A percentile compares a stretch with the other conserved stretches of the same genome.
Evolutionary conservation across 2,888 invertebrate species (phyloP).

Genomic region (Calliopum simillimum): DNA sequence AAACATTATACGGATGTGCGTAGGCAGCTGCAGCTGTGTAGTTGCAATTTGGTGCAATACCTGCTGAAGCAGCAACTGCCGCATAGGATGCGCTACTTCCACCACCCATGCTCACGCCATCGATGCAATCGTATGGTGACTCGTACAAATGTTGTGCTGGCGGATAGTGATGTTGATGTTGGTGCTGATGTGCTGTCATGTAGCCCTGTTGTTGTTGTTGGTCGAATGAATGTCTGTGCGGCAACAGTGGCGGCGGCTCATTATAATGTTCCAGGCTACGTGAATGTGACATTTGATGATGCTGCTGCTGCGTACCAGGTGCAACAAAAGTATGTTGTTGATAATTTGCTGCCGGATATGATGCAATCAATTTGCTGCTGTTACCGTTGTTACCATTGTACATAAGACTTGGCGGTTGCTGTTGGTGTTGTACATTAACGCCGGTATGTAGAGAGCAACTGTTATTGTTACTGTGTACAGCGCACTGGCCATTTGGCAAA

Average conservation of each 20-base stretch:
- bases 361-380: constrained; percentile 42
- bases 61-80: constrained; percentile 40
- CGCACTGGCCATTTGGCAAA: constrained; percentile 37
- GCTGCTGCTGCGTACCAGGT: constrained; percentile 42
- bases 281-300: constrained; percentile 62
- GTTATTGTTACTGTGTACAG: constrained; percentile 38
- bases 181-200: constrained; percentile 45
- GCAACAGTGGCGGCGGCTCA: constrained; percentile 55
- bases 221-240: constrained; percentile 67
- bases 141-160: constrained; percentile 60
- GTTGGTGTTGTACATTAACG: constrained; percentile 23
- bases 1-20: constrained; percentile 63
- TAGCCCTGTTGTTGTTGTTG: constrained; percentile 60
- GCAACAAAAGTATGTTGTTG: constrained; percentile 45
- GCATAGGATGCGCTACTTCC: constrained; percentile 58
- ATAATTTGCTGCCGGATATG: constrained; percentile 47
- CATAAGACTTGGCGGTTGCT: constrained; percentile 47
- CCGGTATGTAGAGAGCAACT: constrained; percentile 34
- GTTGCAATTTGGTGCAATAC: constrained; percentile 38
- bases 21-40: constrained; percentile 44
- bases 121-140: constrained; percentile 63
- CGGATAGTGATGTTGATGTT: constrained; percentile 45
- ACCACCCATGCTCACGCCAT: constrained; percentile 57
- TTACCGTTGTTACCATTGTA: constrained; percentile 41
- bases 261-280: constrained; percentile 66